Evolutionary conservation across 2,113 vertebrate genomes (phyloP).

Genomic region (Phasianus colchicus): DNA sequence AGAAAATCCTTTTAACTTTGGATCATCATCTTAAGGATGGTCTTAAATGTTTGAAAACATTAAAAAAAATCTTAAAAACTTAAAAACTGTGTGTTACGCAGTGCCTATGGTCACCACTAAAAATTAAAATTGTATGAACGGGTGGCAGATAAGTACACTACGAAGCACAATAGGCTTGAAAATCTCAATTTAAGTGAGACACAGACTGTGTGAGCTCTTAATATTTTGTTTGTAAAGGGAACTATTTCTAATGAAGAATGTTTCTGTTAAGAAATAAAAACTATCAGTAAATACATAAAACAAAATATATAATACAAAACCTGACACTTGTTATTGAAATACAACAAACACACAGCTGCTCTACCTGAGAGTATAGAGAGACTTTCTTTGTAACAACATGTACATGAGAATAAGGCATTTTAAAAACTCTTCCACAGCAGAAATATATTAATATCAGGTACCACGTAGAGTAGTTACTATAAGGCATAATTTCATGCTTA

Average conservation of each 20-base stretch:
- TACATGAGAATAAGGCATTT: neutral
- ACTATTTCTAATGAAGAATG: neutral
- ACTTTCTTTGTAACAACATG: neutral
- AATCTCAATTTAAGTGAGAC: neutral
- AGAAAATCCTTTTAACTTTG: neutral
- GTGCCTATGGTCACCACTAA: neutral
- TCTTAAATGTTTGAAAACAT: neutral
- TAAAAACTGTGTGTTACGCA: neutral
- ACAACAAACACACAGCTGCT: neutral
- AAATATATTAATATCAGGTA: neutral
- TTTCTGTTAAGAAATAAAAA: neutral
- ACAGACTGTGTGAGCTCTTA: neutral
- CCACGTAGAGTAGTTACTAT: fast-evolving
- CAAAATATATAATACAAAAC: neutral
- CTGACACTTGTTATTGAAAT: neutral
- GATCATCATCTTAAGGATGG: neutral
- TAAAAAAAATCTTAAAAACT: neutral
- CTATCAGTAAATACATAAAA: neutral
- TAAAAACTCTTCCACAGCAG: neutral
- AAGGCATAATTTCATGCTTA: neutral
- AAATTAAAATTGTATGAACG: neutral
- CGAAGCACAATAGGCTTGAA: neutral
- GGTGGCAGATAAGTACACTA: neutral
- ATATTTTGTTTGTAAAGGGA: neutral
- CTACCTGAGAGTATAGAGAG: neutral